Percentiles rank a stretch among this genome's conserved stretches.
phyloP scores from a whole-genome alignment of 2,113 vertebrate species.

The human region DNA sequence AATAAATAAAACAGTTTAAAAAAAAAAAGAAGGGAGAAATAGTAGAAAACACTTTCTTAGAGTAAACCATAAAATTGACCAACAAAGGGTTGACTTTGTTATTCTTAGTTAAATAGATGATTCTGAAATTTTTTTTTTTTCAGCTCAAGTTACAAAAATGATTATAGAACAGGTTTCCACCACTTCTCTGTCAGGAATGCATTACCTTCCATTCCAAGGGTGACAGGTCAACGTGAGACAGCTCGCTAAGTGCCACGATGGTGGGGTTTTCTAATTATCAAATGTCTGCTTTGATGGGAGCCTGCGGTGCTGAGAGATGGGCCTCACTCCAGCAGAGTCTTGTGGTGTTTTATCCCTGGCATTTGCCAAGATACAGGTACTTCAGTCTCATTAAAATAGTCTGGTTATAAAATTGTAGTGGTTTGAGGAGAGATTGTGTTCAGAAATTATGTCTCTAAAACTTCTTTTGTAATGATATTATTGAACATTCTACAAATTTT shows the following conservation, averaged over 20 bases:
- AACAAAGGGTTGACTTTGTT: not conserved
- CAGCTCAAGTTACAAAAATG: not conserved
- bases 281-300: not conserved
- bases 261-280: not conserved
- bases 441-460: not conserved
- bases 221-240: not conserved
- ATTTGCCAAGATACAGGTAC: not conserved
- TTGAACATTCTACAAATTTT: not conserved
- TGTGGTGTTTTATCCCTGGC: not conserved
- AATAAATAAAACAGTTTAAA: not conserved
- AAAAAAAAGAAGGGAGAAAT: not conserved
- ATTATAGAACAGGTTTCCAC: not conserved
- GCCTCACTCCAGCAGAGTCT: not conserved
- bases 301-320: not conserved
- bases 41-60: not conserved
- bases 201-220: not conserved
- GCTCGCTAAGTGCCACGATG: not conserved
- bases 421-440: not conserved
- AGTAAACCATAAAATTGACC: not conserved
- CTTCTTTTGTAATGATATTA: not conserved
- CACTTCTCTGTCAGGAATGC: not conserved
- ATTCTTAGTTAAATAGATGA: not conserved
- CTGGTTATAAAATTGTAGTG: not conserved
- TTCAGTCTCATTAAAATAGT: not conserved
- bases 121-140: not conserved